A percentile compares a stretch with the other conserved stretches of the same genome.
Evolutionary conservation across 1,140 invertebrate species (phyloP).

Genomic region (Zaprionus lachaisei): DNA sequence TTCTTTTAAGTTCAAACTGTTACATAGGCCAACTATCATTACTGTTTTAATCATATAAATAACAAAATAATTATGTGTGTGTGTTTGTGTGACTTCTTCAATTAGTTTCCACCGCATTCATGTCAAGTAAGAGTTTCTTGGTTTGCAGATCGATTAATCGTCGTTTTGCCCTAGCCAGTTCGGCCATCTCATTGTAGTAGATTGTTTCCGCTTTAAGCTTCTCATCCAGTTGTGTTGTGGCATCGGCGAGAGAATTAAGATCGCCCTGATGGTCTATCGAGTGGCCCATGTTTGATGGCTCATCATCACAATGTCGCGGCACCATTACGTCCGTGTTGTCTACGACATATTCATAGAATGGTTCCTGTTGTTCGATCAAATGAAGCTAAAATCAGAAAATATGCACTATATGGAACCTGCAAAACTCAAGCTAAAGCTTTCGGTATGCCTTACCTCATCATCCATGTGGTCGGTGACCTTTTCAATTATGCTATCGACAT

Average conservation of each 20-base stretch:
- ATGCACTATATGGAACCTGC: background rate
- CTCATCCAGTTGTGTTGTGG: constrained; percentile 67
- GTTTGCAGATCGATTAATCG: constrained; percentile 72
- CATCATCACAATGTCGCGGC: constrained; percentile 45
- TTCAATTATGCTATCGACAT: constrained; percentile 75
- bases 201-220: constrained; percentile 79
- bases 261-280: constrained; percentile 40
- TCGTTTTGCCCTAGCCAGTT: constrained; percentile 71
- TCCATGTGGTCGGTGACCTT: constrained; percentile 69
- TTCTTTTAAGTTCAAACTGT: constrained; percentile 36
- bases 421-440: background rate
- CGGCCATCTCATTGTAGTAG: constrained; percentile 81
- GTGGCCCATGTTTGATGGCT: constrained; percentile 45
- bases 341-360: constrained; percentile 72
- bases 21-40: constrained; percentile 34
- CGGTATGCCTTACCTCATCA: constrained; percentile 54
- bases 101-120: constrained; percentile 63
- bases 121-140: constrained; percentile 67
- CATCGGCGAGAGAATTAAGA: constrained; percentile 47
- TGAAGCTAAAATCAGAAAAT: constrained; percentile 41
- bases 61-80: constrained; percentile 30
- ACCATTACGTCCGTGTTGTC: constrained; percentile 62
- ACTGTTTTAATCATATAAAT: constrained; percentile 39
- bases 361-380: constrained; percentile 59
- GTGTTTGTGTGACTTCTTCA: constrained; percentile 10